Conservation (phyloP, 2,797 vertebrate genomes). For the Miichthys miiuy region DNA sequence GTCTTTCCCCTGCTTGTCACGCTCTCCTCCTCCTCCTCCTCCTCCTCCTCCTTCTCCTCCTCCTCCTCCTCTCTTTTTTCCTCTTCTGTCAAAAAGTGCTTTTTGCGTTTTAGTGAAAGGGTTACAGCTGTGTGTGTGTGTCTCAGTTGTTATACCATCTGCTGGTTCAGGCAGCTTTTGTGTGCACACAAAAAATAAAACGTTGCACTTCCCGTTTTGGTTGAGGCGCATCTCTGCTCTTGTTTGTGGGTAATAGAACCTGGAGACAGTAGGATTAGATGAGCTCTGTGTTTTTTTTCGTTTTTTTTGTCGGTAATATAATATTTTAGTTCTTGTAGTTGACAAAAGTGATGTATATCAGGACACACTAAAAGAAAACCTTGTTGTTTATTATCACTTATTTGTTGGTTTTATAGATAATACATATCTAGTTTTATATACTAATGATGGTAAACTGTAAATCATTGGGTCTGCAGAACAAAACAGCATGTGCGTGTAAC, state of each 20-base stretch:
- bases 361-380: background rate
- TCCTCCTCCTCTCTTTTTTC: background rate
- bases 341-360: background rate
- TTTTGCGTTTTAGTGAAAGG: background rate
- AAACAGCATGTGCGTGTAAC: background rate
- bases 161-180: constrained; percentile 2
- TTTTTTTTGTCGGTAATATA: background rate
- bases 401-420: background rate
- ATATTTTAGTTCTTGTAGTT: background rate
- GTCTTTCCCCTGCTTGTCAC: background rate
- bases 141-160: constrained; percentile 18
- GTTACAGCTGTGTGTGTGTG: background rate
- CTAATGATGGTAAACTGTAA: background rate
- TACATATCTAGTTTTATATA: background rate
- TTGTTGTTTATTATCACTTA: background rate
- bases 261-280: background rate
- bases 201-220: background rate
- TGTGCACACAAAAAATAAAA: background rate
- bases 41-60: constrained; percentile 9
- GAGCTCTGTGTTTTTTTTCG: background rate
- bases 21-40: background rate
- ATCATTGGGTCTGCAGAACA: background rate
- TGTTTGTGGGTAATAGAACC: background rate
- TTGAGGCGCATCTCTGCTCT: background rate
- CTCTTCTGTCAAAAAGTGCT: background rate